These are phyloP conservation scores for Pomacea maculata DNA, from an alignment of 1,140 invertebrate species.

Conservation along the genomic window DNA sequence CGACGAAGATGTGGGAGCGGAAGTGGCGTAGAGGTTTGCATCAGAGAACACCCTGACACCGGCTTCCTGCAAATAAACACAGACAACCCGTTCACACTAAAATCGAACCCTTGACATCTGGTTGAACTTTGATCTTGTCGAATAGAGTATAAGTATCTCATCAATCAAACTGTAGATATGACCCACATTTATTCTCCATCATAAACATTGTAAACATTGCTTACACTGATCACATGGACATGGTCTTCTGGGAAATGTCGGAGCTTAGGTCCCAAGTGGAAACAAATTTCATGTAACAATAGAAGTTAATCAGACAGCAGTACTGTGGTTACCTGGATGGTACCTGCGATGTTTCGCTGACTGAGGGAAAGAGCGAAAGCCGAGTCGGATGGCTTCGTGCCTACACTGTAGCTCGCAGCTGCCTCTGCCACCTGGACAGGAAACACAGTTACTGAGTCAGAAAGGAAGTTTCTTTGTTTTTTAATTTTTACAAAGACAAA, in stretches of 20 bases:
- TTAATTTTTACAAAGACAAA: neutral
- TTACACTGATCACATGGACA: neutral
- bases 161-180: no score
- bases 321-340: conserved; percentile 25
- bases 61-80: no score
- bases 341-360: neutral
- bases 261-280: neutral
- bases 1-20: conserved; percentile 63
- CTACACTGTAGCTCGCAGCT: neutral
- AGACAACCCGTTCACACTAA: no score
- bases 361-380: conserved; percentile 22
- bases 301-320: conserved; percentile 32
- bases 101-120: no score
- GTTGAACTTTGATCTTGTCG: no score
- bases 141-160: no score
- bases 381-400: conserved; percentile 9
- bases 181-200: neutral
- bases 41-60: neutral
- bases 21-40: conserved; percentile 60
- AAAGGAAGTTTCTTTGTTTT: neutral
- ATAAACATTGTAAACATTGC: neutral
- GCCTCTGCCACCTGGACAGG: conserved; percentile 1
- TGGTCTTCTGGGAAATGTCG: neutral
- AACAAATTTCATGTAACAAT: conserved; percentile 10
- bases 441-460: neutral